Conservation (phyloP, 2,113 vertebrate species). For the Henicopernis longicauda region DNA sequence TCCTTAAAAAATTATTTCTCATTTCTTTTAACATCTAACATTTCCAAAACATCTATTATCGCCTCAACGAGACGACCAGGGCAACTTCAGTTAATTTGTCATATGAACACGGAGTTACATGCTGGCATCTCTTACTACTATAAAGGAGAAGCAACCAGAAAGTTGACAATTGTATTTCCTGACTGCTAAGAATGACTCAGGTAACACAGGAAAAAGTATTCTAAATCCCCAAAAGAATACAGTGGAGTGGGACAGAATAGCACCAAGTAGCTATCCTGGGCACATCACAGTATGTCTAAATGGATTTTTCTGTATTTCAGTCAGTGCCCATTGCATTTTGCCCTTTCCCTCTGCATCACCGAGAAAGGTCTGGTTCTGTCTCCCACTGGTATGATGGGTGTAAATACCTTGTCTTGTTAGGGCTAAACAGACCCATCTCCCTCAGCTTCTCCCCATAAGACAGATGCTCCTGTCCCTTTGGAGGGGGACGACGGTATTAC, state of each 20-base stretch:
- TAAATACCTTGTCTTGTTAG: not conserved
- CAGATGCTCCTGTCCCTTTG: not conserved
- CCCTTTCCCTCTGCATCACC: not conserved
- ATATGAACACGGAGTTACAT: not conserved
- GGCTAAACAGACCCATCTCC: not conserved
- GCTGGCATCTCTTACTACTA: not conserved
- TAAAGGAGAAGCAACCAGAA: not conserved
- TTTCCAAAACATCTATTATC: not conserved
- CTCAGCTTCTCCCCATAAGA: not conserved
- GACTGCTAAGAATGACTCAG: not conserved
- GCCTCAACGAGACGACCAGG: not conserved
- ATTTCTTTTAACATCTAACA: not conserved
- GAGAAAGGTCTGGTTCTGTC: not conserved
- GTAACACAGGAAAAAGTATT: not conserved
- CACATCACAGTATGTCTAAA: not conserved
- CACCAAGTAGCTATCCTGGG: not conserved
- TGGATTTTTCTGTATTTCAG: not conserved
- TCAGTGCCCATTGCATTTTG: not conserved
- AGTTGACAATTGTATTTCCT: not conserved
- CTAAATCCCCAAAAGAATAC: not conserved
- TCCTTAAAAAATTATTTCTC: not conserved
- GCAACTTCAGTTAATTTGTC: not conserved
- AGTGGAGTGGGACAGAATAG: not conserved
- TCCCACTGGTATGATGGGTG: not conserved
- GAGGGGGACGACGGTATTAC: not conserved